Conservation (phyloP, 2,888 invertebrate species). For the Callyntrura sp. region DNA sequence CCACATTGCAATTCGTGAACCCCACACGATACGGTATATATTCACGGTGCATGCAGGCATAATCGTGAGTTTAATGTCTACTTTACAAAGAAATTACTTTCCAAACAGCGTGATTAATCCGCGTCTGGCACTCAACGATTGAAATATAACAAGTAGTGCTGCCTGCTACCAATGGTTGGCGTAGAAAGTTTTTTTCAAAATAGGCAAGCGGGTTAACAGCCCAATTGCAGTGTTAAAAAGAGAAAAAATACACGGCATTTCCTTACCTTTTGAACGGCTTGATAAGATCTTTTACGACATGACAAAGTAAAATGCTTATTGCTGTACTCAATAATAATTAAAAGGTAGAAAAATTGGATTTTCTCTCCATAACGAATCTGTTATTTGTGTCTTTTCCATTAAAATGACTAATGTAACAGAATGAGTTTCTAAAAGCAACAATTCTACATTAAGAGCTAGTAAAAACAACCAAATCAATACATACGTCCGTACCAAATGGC, state of each 20-base stretch:
- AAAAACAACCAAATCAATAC: no score
- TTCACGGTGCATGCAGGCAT: background rate
- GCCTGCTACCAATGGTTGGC: background rate
- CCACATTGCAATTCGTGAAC: background rate
- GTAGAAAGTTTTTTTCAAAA: conserved; percentile 15
- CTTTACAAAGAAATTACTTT: conserved; percentile 43
- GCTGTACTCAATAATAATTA: conserved; percentile 30
- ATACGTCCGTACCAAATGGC: no score
- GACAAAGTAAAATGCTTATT: background rate
- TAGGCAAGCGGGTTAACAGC: conserved; percentile 46
- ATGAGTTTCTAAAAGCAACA: background rate
- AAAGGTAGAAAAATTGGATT: background rate
- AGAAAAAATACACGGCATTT: background rate
- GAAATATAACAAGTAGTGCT: conserved; percentile 39
- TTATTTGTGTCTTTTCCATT: background rate
- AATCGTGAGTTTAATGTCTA: conserved; percentile 47
- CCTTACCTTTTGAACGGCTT: background rate
- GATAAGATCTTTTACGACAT: background rate
- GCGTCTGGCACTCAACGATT: conserved; percentile 28
- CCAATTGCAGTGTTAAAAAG: conserved; percentile 30
- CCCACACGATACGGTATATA: conserved; percentile 20
- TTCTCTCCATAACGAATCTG: conserved; percentile 26
- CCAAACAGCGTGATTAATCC: conserved; percentile 48
- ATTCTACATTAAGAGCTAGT: background rate
- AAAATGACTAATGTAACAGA: conserved; percentile 23